Percentiles rank a stretch among this genome's conserved stretches.
Conservation (phyloP, 2,797 vertebrate genomes). For the Coluber constrictor region DNA sequence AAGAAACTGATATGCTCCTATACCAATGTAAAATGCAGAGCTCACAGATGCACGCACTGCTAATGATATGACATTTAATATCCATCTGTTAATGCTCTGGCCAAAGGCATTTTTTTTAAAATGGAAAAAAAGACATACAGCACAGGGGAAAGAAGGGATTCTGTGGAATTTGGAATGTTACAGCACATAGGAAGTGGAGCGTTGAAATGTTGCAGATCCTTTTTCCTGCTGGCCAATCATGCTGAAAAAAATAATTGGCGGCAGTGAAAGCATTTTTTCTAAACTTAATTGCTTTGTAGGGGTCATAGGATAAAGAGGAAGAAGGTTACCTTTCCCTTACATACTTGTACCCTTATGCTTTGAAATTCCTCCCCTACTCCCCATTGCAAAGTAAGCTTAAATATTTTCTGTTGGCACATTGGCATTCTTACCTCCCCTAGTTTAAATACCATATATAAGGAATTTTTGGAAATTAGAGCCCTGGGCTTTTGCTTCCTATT, state of each 20-base stretch:
- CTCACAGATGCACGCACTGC: background rate
- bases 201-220: background rate
- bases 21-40: background rate
- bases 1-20: background rate
- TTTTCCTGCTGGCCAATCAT: background rate
- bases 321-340: background rate
- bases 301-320: background rate
- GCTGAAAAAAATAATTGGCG: background rate
- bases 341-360: background rate
- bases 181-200: background rate
- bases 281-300: background rate
- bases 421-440: background rate
- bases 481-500: background rate
- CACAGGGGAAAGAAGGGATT: background rate
- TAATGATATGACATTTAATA: background rate
- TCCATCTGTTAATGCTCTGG: background rate
- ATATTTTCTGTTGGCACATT: background rate
- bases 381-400: background rate
- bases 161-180: background rate
- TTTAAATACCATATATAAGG: background rate
- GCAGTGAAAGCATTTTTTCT: background rate
- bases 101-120: background rate
- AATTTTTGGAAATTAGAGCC: background rate
- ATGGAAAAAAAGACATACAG: background rate
- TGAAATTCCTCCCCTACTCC: background rate